Evolutionary conservation across 2,797 vertebrate species (phyloP).

Genomic region (Molothrus aeneus): DNA sequence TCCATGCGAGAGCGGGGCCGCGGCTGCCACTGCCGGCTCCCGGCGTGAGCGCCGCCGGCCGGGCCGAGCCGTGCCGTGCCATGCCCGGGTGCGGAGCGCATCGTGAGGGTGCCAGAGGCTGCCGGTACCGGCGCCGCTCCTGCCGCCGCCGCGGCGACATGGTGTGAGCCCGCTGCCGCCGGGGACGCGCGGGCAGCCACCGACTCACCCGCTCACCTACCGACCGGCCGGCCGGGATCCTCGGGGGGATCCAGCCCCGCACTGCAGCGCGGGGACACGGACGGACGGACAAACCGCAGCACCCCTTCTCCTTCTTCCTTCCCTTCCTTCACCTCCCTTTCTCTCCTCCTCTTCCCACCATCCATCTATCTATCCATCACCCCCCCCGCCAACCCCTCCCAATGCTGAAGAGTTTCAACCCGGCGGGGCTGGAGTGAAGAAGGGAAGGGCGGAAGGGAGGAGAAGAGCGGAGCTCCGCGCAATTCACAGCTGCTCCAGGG

Average conservation of each 20-base stretch:
- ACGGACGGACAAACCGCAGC: background rate
- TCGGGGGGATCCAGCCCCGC: background rate
- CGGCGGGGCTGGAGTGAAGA: conserved; percentile 55
- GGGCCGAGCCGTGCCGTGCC: conserved; percentile 8
- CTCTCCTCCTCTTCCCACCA: conserved; percentile 7
- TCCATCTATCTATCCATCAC: conserved; percentile 34
- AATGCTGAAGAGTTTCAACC: conserved; percentile 77
- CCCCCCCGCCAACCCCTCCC: conserved; percentile 48
- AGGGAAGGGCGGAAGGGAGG: conserved; percentile 4
- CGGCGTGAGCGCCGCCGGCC: background rate
- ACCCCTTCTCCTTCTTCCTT: background rate
- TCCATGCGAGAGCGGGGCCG: conserved; percentile 14
- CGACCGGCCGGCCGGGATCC: background rate
- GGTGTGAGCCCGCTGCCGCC: conserved; percentile 78
- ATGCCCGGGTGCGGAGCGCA: conserved; percentile 25
- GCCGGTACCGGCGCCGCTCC: conserved; percentile 72
- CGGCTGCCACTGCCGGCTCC: background rate
- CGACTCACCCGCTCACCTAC: background rate
- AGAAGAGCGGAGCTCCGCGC: background rate
- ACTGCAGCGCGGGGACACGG: background rate
- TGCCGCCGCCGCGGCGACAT: conserved; percentile 84
- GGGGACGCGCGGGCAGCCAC: conserved; percentile 11
- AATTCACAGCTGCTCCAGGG: background rate
- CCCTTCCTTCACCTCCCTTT: background rate
- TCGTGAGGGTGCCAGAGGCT: conserved; percentile 60